phyloP scores from a whole-genome alignment of 2,888 invertebrate genomes.

The Drosophila tripunctata region DNA sequence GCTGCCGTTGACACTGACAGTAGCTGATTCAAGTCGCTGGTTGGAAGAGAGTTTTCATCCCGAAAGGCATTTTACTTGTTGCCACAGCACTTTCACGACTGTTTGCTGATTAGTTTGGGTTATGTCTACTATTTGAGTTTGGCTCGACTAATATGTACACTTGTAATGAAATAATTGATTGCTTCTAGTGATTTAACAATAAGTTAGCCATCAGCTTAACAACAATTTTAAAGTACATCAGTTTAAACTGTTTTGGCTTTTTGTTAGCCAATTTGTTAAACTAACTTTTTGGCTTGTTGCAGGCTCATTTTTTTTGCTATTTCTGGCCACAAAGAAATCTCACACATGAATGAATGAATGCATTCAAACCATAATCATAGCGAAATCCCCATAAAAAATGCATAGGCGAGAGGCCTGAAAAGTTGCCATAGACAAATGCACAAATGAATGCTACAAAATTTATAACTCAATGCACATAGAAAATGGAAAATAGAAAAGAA shows the following conservation, averaged over 20 bases:
- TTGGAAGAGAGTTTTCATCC: background rate
- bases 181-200: constrained; percentile 44
- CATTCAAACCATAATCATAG: constrained; percentile 30
- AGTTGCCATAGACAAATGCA: constrained; percentile 46
- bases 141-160: constrained; percentile 14
- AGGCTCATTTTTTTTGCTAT: background rate
- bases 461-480: constrained; percentile 73
- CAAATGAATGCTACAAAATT: constrained; percentile 68
- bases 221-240: background rate
- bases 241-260: background rate
- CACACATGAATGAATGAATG: constrained; percentile 45
- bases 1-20: constrained; percentile 56
- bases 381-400: constrained; percentile 27
- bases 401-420: constrained; percentile 39
- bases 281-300: constrained; percentile 1
- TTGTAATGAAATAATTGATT: constrained; percentile 60
- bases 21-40: background rate
- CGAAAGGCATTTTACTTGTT: constrained; percentile 49
- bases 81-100: constrained; percentile 35
- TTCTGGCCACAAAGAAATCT: constrained; percentile 48
- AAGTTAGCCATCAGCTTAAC: constrained; percentile 36
- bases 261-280: constrained; percentile 29
- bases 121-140: constrained; percentile 61
- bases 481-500: constrained; percentile 40
- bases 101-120: constrained; percentile 69